Evolutionary conservation across 1,140 invertebrate genomes (phyloP).

Genomic region (Papilio polyxenes): DNA sequence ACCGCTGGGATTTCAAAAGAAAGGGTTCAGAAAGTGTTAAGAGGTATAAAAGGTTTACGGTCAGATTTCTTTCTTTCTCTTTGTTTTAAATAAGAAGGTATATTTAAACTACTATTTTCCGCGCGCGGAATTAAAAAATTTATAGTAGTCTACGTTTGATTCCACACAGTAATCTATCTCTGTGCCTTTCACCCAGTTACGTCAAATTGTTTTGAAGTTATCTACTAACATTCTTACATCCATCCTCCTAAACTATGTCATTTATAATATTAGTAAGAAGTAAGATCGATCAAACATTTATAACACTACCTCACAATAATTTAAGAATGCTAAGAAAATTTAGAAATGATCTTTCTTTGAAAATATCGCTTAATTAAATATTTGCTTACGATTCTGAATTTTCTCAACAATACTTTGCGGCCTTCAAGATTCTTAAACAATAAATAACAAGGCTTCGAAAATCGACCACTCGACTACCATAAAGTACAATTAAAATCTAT

Average conservation of each 20-base stretch:
- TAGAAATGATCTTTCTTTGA: neutral
- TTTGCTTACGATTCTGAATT: slow-evolving; percentile 13
- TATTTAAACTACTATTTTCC: neutral
- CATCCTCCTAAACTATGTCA: too few relatives aligned
- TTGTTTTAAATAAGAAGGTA: slow-evolving; percentile 4
- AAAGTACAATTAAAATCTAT: neutral
- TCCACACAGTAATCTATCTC: too few relatives aligned
- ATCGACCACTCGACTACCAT: neutral
- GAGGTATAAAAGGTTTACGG: neutral
- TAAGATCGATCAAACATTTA: neutral
- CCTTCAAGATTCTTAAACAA: slow-evolving; percentile 1
- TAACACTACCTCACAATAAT: neutral
- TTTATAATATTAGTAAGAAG: too few relatives aligned
- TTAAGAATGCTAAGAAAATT: neutral
- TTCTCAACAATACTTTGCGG: neutral
- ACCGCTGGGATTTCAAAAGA: slow-evolving; percentile 9
- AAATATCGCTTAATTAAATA: slow-evolving; percentile 16
- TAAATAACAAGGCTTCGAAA: neutral
- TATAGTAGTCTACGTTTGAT: too few relatives aligned
- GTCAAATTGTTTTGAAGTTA: too few relatives aligned
- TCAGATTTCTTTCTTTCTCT: neutral
- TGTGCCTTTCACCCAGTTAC: too few relatives aligned
- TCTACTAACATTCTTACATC: too few relatives aligned
- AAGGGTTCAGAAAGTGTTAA: slow-evolving; percentile 16
- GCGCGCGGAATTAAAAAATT: too few relatives aligned